Evolutionary conservation across 1,140 invertebrate genomes (phyloP).

Genomic region (Papilio polytes): DNA sequence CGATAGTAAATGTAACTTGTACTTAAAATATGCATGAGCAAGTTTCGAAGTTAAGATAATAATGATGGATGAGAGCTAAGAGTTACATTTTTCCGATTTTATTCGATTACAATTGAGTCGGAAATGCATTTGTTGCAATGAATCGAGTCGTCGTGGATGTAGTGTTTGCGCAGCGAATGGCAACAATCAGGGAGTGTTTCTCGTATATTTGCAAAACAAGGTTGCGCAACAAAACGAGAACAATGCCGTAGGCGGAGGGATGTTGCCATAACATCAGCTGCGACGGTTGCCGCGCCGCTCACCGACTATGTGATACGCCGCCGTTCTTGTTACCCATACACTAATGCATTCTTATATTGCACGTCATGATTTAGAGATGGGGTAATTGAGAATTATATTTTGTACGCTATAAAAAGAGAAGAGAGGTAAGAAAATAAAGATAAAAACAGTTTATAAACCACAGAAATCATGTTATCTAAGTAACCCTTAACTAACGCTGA

Average conservation of each 20-base stretch:
- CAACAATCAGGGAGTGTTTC: conserved; percentile 61
- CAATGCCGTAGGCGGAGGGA: conserved; percentile 65
- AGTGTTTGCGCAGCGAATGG: conserved; percentile 65
- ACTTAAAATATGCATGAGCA: too few relatives aligned
- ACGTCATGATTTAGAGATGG: conserved; percentile 4
- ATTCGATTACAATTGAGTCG: not conserved
- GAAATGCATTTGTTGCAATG: conserved; percentile 1
- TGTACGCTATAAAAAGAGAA: not conserved
- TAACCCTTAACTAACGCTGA: too few relatives aligned
- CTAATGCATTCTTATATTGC: conserved; percentile 19
- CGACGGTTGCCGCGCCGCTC: conserved; percentile 44
- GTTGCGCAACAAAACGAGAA: conserved; percentile 72
- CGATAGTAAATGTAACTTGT: too few relatives aligned
- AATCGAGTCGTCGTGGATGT: conserved; percentile 40
- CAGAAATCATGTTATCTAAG: too few relatives aligned
- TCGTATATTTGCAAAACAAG: conserved; percentile 74
- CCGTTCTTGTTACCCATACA: conserved; percentile 25
- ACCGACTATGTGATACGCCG: conserved; percentile 42
- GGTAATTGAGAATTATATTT: not conserved
- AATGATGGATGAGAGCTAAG: not conserved
- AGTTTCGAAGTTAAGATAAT: too few relatives aligned
- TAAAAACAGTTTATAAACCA: too few relatives aligned
- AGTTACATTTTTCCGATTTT: conserved; percentile 17
- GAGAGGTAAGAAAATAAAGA: too few relatives aligned
- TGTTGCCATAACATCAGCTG: conserved; percentile 73